phyloP scores from a whole-genome alignment of 2,797 vertebrate genomes.

The Falco rusticolus region DNA sequence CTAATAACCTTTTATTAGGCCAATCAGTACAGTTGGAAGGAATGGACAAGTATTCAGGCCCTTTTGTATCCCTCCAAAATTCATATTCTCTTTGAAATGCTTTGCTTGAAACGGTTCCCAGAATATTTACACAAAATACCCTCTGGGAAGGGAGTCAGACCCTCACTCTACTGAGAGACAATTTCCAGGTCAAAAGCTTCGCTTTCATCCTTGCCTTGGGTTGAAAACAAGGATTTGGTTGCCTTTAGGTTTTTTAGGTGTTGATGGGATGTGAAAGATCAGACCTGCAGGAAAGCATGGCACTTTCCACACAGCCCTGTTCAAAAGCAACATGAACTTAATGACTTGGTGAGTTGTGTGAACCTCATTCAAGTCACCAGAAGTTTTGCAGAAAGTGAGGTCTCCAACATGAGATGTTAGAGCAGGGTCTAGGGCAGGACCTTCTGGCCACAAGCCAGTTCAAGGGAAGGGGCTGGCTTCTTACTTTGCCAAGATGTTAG shows the following conservation, averaged over 20 bases:
- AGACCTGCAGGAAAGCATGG: fast-evolving
- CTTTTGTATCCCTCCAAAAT: conserved; percentile 30
- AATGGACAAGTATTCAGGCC: conserved; percentile 4
- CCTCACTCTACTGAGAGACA: background rate
- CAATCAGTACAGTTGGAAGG: background rate
- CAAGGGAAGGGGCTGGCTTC: background rate
- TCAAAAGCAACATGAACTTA: background rate
- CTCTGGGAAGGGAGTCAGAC: background rate
- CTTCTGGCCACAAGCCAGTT: background rate
- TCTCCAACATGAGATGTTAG: background rate
- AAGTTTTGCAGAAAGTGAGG: background rate
- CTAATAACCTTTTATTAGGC: conserved; percentile 46
- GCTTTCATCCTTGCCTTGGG: background rate
- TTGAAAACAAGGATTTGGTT: background rate
- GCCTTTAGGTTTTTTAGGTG: background rate
- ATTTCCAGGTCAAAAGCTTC: background rate
- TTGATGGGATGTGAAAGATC: background rate
- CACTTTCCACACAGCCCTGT: background rate
- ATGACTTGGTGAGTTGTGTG: fast-evolving
- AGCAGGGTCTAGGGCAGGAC: background rate
- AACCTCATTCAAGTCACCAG: background rate
- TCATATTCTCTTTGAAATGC: conserved; percentile 10
- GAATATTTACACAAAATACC: background rate
- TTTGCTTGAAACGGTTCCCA: background rate
- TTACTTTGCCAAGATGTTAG: background rate